These are phyloP conservation scores for Spheniscus mendiculus DNA, from an alignment of 2,113 vertebrate species.

Conservation along the genomic window DNA sequence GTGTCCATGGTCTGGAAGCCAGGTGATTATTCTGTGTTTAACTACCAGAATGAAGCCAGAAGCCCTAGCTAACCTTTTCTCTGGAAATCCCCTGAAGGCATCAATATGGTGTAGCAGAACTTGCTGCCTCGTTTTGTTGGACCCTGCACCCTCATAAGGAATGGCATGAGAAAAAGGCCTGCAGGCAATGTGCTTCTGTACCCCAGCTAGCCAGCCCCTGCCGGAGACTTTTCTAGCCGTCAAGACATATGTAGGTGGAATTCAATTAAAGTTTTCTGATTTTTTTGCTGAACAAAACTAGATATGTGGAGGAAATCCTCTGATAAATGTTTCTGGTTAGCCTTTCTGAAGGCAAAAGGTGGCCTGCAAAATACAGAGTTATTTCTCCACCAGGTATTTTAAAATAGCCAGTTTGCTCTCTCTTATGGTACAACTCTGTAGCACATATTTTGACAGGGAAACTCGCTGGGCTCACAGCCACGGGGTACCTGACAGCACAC, in stretches of 20 bases:
- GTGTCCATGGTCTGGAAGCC: neutral
- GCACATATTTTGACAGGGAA: neutral
- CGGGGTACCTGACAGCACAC: too few species aligned
- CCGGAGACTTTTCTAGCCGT: neutral
- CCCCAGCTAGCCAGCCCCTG: neutral
- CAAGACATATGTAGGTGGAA: neutral
- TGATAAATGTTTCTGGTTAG: neutral
- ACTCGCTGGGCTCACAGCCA: accelerated
- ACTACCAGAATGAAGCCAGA: neutral
- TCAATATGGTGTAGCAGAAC: neutral
- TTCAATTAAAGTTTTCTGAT: neutral
- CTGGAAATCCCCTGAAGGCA: neutral
- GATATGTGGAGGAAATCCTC: neutral
- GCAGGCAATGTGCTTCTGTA: neutral
- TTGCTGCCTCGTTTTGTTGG: neutral
- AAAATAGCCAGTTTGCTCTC: neutral
- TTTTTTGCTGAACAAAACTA: neutral
- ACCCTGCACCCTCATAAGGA: accelerated
- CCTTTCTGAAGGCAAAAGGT: neutral
- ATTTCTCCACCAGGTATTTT: neutral
- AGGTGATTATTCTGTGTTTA: neutral
- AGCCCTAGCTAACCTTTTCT: neutral
- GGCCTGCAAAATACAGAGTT: neutral
- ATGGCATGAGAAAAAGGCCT: neutral
- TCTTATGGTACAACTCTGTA: neutral